These are phyloP conservation scores for Desmophyllum pertusum DNA, from an alignment of 92 coral and sea anemone species.

Conservation along the genomic window DNA sequence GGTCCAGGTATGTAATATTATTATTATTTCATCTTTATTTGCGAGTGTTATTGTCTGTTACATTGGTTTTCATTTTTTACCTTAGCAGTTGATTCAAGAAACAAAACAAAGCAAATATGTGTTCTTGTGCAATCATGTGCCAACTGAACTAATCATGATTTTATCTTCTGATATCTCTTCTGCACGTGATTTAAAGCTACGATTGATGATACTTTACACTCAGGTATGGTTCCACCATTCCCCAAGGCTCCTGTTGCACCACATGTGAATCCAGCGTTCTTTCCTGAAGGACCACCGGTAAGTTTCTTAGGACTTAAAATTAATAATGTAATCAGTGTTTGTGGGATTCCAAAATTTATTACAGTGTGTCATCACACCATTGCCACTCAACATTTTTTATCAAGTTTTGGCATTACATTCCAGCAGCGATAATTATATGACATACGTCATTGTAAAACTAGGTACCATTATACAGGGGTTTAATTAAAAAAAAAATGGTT, in stretches of 20 bases:
- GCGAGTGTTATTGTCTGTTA: neutral
- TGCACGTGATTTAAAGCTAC: neutral
- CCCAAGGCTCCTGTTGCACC: conserved; percentile 90
- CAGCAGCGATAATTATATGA: no score
- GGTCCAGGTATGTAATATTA: conserved; percentile 7
- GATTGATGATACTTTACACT: neutral
- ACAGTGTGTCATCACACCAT: no score
- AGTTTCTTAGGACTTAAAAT: conserved; percentile 23
- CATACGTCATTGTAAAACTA: no score
- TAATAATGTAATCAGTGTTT: no score
- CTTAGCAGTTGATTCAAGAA: neutral
- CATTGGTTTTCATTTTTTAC: neutral
- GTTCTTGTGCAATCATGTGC: neutral
- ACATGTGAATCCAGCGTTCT: conserved; percentile 97
- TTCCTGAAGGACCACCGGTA: conserved; percentile 97
- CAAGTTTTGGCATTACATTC: no score
- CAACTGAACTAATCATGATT: neutral
- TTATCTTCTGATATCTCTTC: no score
- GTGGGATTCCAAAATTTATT: no score
- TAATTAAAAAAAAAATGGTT: no score
- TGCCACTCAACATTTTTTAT: no score
- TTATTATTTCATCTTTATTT: neutral
- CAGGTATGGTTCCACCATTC: conserved; percentile 68
- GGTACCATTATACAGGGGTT: no score
- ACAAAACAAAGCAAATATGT: neutral